Base-by-base conservation (phyloP, 2,797 vertebrate genomes). In the Sebastes steindachneri region DNA sequence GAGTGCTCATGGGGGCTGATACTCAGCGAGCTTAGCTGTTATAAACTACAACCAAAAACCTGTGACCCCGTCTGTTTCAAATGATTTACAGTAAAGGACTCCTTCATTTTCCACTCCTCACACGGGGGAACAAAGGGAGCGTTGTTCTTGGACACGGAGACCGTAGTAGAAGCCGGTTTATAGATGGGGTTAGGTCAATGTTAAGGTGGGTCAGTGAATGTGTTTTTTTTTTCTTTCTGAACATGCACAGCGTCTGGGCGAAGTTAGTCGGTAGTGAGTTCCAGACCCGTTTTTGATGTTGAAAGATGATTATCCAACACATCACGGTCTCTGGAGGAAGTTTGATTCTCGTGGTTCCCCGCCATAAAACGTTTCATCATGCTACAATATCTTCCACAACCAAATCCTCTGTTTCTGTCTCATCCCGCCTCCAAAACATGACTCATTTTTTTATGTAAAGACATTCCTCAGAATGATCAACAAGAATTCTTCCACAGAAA, bases 61-160 rank as follows among this genome's bases (percentile, higher is more conserved):
- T 88, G 89, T 79, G 83, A 90, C 86, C 91, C 68, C 29, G 84
- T 92, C 90, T 92, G 90, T 82, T 94, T 88, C 60, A 60, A 89
- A 90, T 93, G 92, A 95, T 95, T 95, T 93, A 93, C 92, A 92
- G 89, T 89, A 41, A 8, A 29, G 81, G 81, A 80, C 54, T 75
- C 82, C 84, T 88, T 91, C 76, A 63, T 91, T 92, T 92, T 91
- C 82, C 86, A 64, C 76, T 75, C 83, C 75, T 84, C 63, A 59
- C 77, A 17, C 11, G 28, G 45, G 29, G 70, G 80, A 94, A 96
- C 94, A 96, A 96, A 96, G 93, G 78, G 59, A 79, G 78, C 60
- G 80, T 91, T 96, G 94, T 95, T 92, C 41, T 64, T 8, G 69
- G 76, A 74, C 84, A 69, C 45, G 26, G 73, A 88, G 86, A 68